phyloP scores from a whole-genome alignment of 2,113 vertebrate species.

The Ptyas mucosa region DNA sequence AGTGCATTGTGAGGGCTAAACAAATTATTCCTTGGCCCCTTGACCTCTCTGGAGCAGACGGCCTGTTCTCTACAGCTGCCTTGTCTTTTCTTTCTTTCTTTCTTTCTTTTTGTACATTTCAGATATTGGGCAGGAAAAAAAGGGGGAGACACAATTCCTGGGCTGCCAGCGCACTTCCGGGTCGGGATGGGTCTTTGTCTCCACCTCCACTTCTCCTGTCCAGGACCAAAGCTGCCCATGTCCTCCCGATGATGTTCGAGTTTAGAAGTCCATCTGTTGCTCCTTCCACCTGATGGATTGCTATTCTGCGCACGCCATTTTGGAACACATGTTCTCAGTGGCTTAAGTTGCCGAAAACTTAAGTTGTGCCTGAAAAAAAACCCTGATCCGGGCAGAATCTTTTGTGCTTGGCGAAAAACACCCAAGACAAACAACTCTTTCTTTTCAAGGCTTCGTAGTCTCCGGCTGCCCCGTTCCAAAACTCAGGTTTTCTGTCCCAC shows the following conservation, averaged over 20 bases:
- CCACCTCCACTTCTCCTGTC: constrained; percentile 33
- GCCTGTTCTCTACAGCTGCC: constrained; percentile 79
- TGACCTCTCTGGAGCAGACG: constrained; percentile 71
- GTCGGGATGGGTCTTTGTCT: constrained; percentile 34
- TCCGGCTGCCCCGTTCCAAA: neutral
- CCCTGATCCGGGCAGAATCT: neutral
- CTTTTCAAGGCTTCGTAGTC: too few species aligned
- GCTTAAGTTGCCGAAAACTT: neutral
- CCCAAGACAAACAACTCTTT: neutral
- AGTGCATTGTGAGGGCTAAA: constrained; percentile 82
- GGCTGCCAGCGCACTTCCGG: constrained; percentile 53
- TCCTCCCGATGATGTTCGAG: neutral
- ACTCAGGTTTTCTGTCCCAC: neutral
- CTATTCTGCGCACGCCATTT: neutral
- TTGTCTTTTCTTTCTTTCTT: neutral
- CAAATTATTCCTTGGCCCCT: constrained; percentile 81
- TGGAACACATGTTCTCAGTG: neutral
- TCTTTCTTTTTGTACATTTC: neutral
- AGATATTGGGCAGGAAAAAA: constrained; percentile 35
- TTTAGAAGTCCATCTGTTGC: neutral
- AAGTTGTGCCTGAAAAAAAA: neutral
- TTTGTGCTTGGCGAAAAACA: neutral
- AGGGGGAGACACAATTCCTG: constrained; percentile 41
- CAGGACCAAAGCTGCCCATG: neutral
- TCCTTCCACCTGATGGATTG: neutral